These are phyloP conservation scores for Xenotilapia flavipinnis DNA, from an alignment of 2,113 vertebrate species.

Conservation along the genomic window DNA sequence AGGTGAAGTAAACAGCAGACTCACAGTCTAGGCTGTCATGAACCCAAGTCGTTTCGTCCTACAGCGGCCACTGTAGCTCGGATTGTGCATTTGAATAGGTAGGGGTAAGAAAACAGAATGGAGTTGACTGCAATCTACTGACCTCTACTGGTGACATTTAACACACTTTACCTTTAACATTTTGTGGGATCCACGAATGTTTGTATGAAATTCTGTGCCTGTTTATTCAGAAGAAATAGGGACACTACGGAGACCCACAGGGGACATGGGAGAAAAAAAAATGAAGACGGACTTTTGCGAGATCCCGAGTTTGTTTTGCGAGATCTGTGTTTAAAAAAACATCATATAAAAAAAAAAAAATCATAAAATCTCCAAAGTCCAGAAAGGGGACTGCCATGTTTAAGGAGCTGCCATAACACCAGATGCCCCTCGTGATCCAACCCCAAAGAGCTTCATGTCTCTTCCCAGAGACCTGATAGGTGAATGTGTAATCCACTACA, in stretches of 20 bases:
- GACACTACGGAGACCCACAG: neutral
- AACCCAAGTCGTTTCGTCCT: no score
- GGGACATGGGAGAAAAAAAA: no score
- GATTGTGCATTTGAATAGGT: neutral
- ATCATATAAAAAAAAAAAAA: rapidly evolving
- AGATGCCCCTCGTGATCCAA: neutral
- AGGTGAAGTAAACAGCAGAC: no score
- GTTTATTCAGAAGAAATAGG: neutral
- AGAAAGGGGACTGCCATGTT: neutral
- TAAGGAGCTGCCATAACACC: neutral
- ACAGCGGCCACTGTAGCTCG: no score
- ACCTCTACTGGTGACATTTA: neutral
- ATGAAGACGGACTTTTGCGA: no score
- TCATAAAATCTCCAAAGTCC: neutral
- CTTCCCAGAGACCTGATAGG: neutral
- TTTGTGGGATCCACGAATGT: neutral
- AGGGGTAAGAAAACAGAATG: neutral
- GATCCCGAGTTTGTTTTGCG: no score
- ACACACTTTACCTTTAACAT: neutral
- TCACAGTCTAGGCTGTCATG: no score
- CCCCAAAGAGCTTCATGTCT: neutral
- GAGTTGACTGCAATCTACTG: neutral
- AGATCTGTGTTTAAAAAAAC: neutral
- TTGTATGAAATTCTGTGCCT: neutral
- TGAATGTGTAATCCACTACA: neutral